A percentile compares a stretch with the other conserved stretches of the same genome.
These are phyloP conservation scores for Cylloceria caligata DNA, from an alignment of 2,888 invertebrate genomes.

Conservation along the genomic window DNA sequence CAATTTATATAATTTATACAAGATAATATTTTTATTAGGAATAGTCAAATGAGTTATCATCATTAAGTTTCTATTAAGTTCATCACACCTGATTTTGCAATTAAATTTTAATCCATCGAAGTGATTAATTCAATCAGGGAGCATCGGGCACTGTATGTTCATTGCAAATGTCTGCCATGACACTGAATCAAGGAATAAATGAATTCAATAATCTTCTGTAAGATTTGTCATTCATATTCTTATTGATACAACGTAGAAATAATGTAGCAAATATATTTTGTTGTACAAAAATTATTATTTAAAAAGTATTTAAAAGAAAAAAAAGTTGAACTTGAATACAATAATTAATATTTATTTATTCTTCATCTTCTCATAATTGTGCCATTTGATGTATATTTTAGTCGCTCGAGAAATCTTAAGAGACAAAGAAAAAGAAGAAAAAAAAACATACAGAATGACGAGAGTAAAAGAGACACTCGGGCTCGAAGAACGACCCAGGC, in stretches of 20 bases:
- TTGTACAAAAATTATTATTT: no score
- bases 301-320: no score
- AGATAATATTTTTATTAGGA: not conserved
- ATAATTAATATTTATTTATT: no score
- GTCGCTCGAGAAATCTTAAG: slow-evolving; percentile 54
- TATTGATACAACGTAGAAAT: no score
- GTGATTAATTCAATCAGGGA: no score
- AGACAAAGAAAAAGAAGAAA: slow-evolving; percentile 3
- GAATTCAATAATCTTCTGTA: no score
- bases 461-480: slow-evolving; percentile 53
- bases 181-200: no score
- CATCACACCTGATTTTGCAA: not conserved
- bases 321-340: no score
- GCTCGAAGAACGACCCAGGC: slow-evolving; percentile 59
- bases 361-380: slow-evolving; percentile 48
- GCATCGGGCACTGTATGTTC: no score
- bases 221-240: not conserved
- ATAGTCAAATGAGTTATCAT: not conserved
- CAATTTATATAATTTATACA: not conserved
- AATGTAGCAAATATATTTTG: no score
- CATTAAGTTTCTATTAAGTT: not conserved
- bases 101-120: not conserved
- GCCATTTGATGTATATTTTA: slow-evolving; percentile 56
- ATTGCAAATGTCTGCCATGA: no score
- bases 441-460: slow-evolving; percentile 44